Percentiles rank a stretch among this genome's conserved stretches.
These are phyloP conservation scores for Philonicus albiceps DNA, from an alignment of 2,888 invertebrate genomes.

Conservation along the genomic window DNA sequence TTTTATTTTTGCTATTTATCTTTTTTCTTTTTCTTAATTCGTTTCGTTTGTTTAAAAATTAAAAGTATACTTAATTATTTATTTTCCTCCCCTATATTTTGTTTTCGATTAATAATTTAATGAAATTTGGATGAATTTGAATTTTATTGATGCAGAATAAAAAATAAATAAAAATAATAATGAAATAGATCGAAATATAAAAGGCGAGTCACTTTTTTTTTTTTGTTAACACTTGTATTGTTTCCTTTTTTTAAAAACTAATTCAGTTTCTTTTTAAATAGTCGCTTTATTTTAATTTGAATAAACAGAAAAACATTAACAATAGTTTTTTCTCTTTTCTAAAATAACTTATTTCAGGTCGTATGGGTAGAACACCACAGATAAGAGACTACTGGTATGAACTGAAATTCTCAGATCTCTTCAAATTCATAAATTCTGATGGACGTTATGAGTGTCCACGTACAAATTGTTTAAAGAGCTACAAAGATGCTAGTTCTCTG, in stretches of 20 bases:
- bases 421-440: conserved; percentile 63
- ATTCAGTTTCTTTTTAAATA: conserved; percentile 29
- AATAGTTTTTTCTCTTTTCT: conserved; percentile 39
- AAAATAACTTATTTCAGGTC: conserved; percentile 38
- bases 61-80: neutral
- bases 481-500: conserved; percentile 64
- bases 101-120: conserved; percentile 31
- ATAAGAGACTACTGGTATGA: conserved; percentile 63
- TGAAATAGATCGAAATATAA: neutral
- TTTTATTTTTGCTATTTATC: neutral
- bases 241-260: conserved; percentile 13
- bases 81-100: neutral
- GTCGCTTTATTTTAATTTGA: conserved; percentile 25
- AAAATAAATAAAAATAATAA: neutral
- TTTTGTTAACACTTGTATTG: conserved; percentile 20
- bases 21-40: neutral
- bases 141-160: neutral
- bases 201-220: neutral
- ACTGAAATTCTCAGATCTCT: conserved; percentile 63
- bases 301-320: conserved; percentile 36
- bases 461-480: conserved; percentile 63
- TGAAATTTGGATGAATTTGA: neutral
- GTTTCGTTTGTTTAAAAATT: neutral
- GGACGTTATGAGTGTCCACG: conserved; percentile 64
- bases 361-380: conserved; percentile 16